Evolutionary conservation across 2,888 invertebrate genomes (phyloP), one percentile per base, ranked within the genome.

Genomic region (Dryobotodes eremita): DNA sequence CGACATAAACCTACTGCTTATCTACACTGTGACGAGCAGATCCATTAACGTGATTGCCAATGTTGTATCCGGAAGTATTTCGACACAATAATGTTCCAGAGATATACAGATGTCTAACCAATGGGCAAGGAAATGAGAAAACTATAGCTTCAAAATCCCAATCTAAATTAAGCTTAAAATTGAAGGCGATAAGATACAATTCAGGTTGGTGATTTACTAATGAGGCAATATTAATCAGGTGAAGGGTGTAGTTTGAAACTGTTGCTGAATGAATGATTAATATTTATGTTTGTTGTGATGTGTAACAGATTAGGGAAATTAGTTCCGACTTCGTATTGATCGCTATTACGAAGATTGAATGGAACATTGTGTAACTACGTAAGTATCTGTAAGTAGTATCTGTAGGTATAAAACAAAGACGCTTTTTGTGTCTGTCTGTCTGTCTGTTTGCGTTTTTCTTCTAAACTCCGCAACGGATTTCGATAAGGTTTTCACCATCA

Each of bases 21-120:
- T 77, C 55, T 71, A 61, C 57, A n/a, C n/a, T n/a, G n/a, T n/a
- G n/a, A n/a, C n/a, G n/a, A n/a, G n/a, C n/a, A n/a, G n/a, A n/a
- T n/a, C n/a, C 88, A 89, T 88, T 89, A 87, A 79, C 77, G 74
- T 80, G 84, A 88, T 89, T 89, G 83, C 77, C 71, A 61, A 76
- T 82, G 76, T 75, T 85, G 71, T 78, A 78, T 65, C 68, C 82
- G 80, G 71, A 82, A 83, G 75, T 83, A 83, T 86, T 85, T 71
- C 79, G 57, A 74, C 82, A 80, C 83, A 89, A 82, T 85, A 82
- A 86, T 79, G 78, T 75, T 66, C 53, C 71, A 74, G 55, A 82
- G 71, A 82, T 81, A 85, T 71, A 88, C 82, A 82, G 74, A 86
- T 79, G 77, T 83, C 71, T 78, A 13, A 69, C 73, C 71, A 79